Evolutionary conservation across 2,113 vertebrate species (phyloP), one percentile per base, ranked within the genome.

Genomic region (Mobula hypostoma): DNA sequence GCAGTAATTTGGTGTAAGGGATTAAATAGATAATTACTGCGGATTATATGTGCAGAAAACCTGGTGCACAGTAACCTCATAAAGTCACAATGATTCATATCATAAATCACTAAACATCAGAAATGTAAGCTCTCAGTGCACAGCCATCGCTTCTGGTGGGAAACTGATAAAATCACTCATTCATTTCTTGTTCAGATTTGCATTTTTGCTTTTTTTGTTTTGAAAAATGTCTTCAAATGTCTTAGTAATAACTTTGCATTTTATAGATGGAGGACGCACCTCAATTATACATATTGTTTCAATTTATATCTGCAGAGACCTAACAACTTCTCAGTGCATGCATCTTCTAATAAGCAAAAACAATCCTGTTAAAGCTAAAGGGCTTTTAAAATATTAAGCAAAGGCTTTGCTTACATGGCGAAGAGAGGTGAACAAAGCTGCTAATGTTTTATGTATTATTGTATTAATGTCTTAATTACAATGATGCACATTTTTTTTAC

Each of bases 81-180:
- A 61, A 87, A 87, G 83, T 29, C 83, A 87, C 48, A 87, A 48
- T 61, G 83, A 87, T 87, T 87, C 83, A 87, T 29, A 61, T 87
- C 56, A 29, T 58, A 87, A 87, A 87, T 87, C 80, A 87, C 83
- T 27, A 87, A 87, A 56, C 83, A 87, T 87, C 82, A 85, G 82
- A 85, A 85, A 83, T 83, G 5, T 82, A 27, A 85, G 27, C 21
- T 2, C 80, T 83, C 36, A 83, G 40, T 83, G 7, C 36, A 56
- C 48, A 48, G 72, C 17, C 40, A 56, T 83, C 9, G 82, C 40
- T 85, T 58, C 48, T 85, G 21, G 48, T 85, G 40, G 7, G 48
- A 58, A 58, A 58, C 82, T 27, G 2, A 56, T 58, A 85, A 7
- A 85, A 27, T 85, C 19, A 85, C 82, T 11, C 21, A 58, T 58